phyloP scores from a whole-genome alignment of 2,797 vertebrate genomes.

The Xyrichtys novacula region DNA sequence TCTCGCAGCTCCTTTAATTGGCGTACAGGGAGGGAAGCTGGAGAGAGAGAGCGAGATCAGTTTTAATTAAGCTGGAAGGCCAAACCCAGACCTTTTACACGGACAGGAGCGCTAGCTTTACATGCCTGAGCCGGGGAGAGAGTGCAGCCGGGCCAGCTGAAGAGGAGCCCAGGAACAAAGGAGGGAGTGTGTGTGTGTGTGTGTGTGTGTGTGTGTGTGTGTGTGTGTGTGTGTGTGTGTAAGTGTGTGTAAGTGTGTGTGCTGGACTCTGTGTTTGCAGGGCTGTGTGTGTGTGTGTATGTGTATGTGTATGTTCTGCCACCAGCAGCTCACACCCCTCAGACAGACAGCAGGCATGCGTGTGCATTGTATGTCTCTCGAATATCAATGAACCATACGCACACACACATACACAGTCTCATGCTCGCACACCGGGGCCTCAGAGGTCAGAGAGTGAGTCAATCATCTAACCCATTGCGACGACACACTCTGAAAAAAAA shows the following conservation, averaged over 20 bases:
- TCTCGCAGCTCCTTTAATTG: conserved; percentile 73
- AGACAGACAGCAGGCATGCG: conserved; percentile 97
- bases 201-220: conserved; percentile 13
- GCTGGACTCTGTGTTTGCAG: conserved; percentile 22
- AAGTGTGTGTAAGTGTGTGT: conserved; percentile 29
- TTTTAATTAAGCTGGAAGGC: conserved; percentile 88
- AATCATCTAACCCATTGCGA: conserved; percentile 96
- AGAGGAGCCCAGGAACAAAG: conserved; percentile 54
- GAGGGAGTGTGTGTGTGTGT: conserved; percentile 22
- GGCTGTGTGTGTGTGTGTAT: conserved; percentile 29
- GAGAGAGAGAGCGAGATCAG: conserved; percentile 49
- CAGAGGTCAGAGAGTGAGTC: conserved; percentile 99
- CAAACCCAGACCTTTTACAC: conserved; percentile 88
- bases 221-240: conserved; percentile 26
- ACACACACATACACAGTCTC: conserved; percentile 33
- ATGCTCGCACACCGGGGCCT: conserved; percentile 83
- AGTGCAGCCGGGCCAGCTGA: conserved; percentile 53
- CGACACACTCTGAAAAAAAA: conserved; percentile 92
- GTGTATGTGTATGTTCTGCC: conserved; percentile 60
- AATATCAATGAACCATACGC: conserved; percentile 95
- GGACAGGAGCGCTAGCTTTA: conserved; percentile 77
- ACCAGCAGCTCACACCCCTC: conserved; percentile 84
- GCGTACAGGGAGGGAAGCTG: conserved; percentile 59
- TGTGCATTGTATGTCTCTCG: conserved; percentile 89
- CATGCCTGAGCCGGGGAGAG: conserved; percentile 79